Conservation (phyloP, 2,888 invertebrate species). For the Pimpla rufipes region DNA sequence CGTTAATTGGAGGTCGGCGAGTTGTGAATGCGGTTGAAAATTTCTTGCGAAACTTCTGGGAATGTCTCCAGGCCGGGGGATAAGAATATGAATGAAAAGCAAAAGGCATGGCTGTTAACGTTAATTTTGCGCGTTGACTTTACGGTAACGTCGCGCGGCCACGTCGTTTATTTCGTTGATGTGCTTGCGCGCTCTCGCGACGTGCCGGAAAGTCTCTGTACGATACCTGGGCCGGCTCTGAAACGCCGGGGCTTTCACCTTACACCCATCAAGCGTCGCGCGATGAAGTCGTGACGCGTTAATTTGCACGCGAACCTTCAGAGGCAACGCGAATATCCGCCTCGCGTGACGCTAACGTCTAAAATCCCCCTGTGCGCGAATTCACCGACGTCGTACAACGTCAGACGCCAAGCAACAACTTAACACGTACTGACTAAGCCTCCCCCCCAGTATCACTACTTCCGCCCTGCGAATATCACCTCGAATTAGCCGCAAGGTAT, state of each 20-base stretch:
- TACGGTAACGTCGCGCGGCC: not conserved
- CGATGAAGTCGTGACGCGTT: constrained; percentile 81
- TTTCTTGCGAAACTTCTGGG: not conserved
- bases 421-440: constrained; percentile 70
- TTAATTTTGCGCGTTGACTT: constrained; percentile 17
- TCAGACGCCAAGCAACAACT: constrained; percentile 71
- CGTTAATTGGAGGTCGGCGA: constrained; percentile 7
- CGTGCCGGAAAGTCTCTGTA: constrained; percentile 18
- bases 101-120: constrained; percentile 18
- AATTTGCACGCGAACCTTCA: constrained; percentile 77
- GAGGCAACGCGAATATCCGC: constrained; percentile 71
- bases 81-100: constrained; percentile 1
- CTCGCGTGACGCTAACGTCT: constrained; percentile 76
- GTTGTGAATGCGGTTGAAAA: constrained; percentile 14
- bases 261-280: constrained; percentile 71
- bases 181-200: constrained; percentile 2
- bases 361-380: constrained; percentile 44
- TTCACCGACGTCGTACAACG: constrained; percentile 73
- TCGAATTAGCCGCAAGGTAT: constrained; percentile 1
- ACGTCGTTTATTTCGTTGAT: constrained; percentile 35
- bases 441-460: constrained; percentile 39
- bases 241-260: constrained; percentile 21
- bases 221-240: constrained; percentile 1
- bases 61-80: not conserved
- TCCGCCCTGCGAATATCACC: constrained; percentile 31